These are phyloP conservation scores for Heliopora coerulea DNA, from an alignment of 92 coral and sea anemone genomes.

Conservation along the genomic window DNA sequence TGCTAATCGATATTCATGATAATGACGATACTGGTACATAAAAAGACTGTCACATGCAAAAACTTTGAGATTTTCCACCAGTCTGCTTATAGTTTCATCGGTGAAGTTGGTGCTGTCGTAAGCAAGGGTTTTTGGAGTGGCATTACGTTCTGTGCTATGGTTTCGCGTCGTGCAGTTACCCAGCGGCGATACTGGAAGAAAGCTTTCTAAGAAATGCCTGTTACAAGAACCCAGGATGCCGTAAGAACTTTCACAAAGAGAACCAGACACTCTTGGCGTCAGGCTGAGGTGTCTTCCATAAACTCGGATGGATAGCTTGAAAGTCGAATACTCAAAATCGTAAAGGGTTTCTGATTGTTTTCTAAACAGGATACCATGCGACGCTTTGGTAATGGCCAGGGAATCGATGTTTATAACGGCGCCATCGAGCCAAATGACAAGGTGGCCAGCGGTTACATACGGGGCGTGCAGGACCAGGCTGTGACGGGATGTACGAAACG, in stretches of 20 bases:
- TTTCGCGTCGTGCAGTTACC: constrained; percentile 60
- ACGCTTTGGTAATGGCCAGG: constrained; percentile 53
- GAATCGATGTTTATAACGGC: constrained; percentile 64
- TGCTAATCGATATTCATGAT: constrained; percentile 86
- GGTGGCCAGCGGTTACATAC: constrained; percentile 61
- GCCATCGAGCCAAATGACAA: constrained; percentile 78
- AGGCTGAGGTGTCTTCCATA: constrained; percentile 78
- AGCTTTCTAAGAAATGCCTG: constrained; percentile 56
- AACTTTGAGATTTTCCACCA: constrained; percentile 65
- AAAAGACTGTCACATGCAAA: constrained; percentile 78
- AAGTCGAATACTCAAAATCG: constrained; percentile 61
- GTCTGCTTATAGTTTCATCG: constrained; percentile 41
- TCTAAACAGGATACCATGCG: constrained; percentile 63
- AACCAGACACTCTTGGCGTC: constrained; percentile 52
- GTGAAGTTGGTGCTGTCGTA: no score
- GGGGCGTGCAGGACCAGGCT: constrained; percentile 83
- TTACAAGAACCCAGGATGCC: constrained; percentile 91
- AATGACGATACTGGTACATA: constrained; percentile 59
- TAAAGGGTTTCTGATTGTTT: constrained; percentile 58
- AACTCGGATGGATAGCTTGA: constrained; percentile 65
- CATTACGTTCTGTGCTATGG: no score
- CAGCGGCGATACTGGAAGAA: constrained; percentile 57
- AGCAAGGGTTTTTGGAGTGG: no score
- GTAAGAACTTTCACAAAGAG: constrained; percentile 64
- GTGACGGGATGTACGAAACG: constrained; percentile 62